These are phyloP conservation scores for Ladona fulva DNA, from an alignment of 1,140 invertebrate species.

Conservation along the genomic window DNA sequence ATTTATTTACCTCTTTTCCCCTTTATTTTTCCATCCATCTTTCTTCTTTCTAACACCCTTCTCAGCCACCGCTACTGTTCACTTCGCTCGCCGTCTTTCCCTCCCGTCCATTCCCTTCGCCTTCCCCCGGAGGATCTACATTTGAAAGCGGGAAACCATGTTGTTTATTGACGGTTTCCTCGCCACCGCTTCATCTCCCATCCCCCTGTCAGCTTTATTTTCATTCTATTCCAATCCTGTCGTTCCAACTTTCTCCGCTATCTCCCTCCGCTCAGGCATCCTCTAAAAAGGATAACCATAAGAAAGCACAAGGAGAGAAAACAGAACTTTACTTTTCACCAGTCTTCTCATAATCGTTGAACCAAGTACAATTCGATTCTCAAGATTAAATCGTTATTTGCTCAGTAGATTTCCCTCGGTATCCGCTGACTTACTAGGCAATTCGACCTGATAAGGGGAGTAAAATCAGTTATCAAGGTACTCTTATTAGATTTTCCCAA, in stretches of 20 bases:
- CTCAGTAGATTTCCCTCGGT: too few species aligned
- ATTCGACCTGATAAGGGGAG: too few species aligned
- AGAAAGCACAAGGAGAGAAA: too few species aligned
- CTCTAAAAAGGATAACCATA: neutral
- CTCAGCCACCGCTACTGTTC: neutral
- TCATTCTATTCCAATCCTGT: neutral
- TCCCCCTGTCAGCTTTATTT: neutral
- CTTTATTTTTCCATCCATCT: neutral
- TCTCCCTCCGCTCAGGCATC: neutral
- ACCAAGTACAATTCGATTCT: too few species aligned
- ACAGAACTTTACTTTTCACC: too few species aligned
- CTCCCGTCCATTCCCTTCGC: neutral
- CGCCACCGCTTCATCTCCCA: neutral
- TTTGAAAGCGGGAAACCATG: neutral
- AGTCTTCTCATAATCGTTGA: too few species aligned
- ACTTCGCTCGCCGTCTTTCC: neutral
- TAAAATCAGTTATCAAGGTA: too few species aligned
- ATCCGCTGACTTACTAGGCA: too few species aligned
- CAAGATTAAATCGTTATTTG: too few species aligned
- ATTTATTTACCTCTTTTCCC: neutral
- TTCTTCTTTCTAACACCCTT: neutral
- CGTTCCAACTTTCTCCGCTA: neutral
- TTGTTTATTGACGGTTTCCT: neutral
- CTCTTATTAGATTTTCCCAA: too few species aligned
- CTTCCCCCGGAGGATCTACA: neutral